phyloP scores from a whole-genome alignment of 2,113 vertebrate species.

The Corythaixoides concolor region DNA sequence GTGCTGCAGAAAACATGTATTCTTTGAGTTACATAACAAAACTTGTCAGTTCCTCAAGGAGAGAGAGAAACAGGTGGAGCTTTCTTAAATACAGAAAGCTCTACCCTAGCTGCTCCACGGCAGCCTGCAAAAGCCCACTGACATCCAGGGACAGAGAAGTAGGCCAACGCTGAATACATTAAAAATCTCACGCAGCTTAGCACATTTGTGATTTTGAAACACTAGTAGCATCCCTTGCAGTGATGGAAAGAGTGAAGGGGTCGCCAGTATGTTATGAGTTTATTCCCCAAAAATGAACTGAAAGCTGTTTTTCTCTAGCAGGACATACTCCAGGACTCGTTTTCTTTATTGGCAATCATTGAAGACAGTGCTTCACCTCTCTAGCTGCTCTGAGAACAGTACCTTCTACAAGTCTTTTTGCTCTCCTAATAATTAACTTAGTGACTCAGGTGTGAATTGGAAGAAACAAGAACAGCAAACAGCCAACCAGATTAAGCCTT shows the following conservation, averaged over 20 bases:
- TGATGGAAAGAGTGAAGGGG: neutral
- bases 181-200: neutral
- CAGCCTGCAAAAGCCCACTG: neutral
- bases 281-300: neutral
- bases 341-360: neutral
- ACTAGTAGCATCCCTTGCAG: neutral
- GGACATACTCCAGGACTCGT: rapidly evolving
- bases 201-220: neutral
- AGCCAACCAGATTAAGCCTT: neutral
- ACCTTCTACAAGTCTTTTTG: neutral
- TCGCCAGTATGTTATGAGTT: neutral
- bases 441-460: neutral
- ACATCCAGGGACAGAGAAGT: neutral
- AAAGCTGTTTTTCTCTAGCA: neutral
- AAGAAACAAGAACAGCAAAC: neutral
- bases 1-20: neutral
- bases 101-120: neutral
- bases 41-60: neutral
- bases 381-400: neutral
- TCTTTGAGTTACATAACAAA: neutral
- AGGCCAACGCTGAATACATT: neutral
- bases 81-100: neutral
- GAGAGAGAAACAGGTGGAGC: neutral
- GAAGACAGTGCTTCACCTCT: neutral
- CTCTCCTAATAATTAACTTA: neutral